Base-by-base conservation (phyloP, 2,797 vertebrate genomes). In the Dipus sagitta region DNA sequence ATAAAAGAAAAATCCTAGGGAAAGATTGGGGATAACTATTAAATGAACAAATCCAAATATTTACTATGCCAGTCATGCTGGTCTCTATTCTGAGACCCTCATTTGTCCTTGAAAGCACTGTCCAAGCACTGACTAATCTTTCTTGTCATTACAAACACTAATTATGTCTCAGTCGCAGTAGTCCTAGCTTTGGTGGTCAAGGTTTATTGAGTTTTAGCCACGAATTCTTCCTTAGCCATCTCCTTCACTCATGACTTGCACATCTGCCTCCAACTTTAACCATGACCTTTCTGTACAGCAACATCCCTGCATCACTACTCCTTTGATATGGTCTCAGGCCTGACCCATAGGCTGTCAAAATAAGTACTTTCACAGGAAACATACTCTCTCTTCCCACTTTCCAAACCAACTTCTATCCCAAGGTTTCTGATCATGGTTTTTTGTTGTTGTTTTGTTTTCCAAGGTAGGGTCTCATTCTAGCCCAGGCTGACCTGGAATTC, bases 281-380 rank as follows among this genome's bases (percentile, higher is more conserved):
- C 26, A 52, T 86, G 67, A 71, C 28, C 10, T 86, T 91, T 82
- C 47, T 74, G 68, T 82, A 52, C 21, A 93, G 71, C 34, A 87
- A 42, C 26, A 86, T 38, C 1, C 65, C n/a, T 91, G 38, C 38
- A 78, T 84, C 47, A 64, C 32, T 88, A 20, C 0, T 26, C 23
- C 62, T 30, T 81, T 87, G 62, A 80, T 28, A 87, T 72, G 3
- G 30, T 15, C 47, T 85, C 11, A 81, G 58, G 70, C 68, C 68
- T 52, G 3, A 68, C 21, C 8, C 14, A 34, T 28, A 74, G 20
- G 42, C 81, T 78, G 77, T 86, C 75, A 95, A 88, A 90, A 84
- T 90, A 90, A 95, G 71, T 88, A 72, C 9, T 80, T n/a, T 28
- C 77, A 58, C 58, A 95, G 84, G 79, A 95, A 85, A 92, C 42